Evolutionary conservation across 2,888 invertebrate genomes (phyloP).

Genomic region (Cheilosia variabilis): DNA sequence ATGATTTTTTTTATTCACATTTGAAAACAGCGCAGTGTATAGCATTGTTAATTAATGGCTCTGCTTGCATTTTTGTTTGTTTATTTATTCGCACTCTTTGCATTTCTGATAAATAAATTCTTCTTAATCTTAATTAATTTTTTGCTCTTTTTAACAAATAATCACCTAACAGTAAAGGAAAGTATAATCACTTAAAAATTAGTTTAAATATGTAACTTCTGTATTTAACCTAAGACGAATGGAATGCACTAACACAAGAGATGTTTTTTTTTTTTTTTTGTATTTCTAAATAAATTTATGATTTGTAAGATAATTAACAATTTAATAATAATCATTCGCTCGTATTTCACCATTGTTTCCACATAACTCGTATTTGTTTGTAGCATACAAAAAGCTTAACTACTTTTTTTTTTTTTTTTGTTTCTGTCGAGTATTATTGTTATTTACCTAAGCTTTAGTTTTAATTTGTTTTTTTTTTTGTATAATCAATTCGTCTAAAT

Average conservation of each 20-base stretch:
- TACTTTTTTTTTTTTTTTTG: slow-evolving; percentile 32
- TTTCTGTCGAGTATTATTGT: slow-evolving; percentile 18
- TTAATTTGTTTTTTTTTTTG: not conserved
- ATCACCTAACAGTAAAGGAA: slow-evolving; percentile 6
- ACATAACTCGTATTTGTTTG: slow-evolving; percentile 40
- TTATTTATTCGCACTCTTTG: slow-evolving; percentile 19
- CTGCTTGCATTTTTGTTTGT: slow-evolving; percentile 49
- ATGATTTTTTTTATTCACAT: slow-evolving; percentile 71
- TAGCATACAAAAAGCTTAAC: slow-evolving; percentile 74
- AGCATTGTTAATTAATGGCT: slow-evolving; percentile 57
- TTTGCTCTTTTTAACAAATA: slow-evolving; percentile 18
- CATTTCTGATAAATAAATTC: slow-evolving; percentile 41
- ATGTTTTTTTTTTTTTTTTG: not conserved
- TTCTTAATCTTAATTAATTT: slow-evolving; percentile 13
- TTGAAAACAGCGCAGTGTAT: slow-evolving; percentile 66
- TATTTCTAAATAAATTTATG: slow-evolving; percentile 1
- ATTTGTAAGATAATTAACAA: not conserved
- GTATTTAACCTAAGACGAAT: slow-evolving; percentile 8
- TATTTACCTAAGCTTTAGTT: slow-evolving; percentile 50
- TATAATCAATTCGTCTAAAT: slow-evolving; percentile 28
- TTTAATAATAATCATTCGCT: slow-evolving; percentile 16
- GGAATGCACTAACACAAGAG: slow-evolving; percentile 32
- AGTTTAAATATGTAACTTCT: slow-evolving; percentile 13
- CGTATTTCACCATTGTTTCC: slow-evolving; percentile 9
- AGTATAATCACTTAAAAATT: slow-evolving; percentile 17